Conservation (phyloP, 2,113 vertebrate species). For the Stegastes partitus region DNA sequence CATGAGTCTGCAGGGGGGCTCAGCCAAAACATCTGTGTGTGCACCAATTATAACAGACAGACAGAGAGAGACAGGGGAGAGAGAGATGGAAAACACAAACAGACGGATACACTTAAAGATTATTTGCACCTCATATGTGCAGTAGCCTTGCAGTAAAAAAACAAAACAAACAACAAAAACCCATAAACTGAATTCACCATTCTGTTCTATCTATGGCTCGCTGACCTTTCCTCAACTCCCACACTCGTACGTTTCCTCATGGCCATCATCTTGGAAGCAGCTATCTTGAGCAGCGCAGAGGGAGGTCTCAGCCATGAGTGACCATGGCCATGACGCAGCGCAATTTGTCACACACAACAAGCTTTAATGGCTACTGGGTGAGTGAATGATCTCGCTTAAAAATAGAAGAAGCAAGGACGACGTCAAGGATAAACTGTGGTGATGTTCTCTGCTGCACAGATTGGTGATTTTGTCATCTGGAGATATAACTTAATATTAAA, state of each 20-base stretch:
- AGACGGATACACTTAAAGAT: not conserved
- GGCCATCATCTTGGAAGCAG: slow-evolving; percentile 49
- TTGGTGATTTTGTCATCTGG: no score
- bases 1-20: slow-evolving; percentile 71
- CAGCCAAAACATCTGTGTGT: slow-evolving; percentile 41
- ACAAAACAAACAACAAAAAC: no score
- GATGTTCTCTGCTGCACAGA: not conserved
- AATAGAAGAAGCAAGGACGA: slow-evolving; percentile 19
- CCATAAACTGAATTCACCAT: not conserved
- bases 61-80: not conserved
- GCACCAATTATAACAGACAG: slow-evolving; percentile 41
- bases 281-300: slow-evolving; percentile 39
- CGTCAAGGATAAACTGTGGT: slow-evolving; percentile 21
- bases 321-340: slow-evolving; percentile 55
- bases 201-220: not conserved
- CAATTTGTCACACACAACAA: slow-evolving; percentile 58
- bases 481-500: no score
- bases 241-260: slow-evolving; percentile 12
- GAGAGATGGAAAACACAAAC: not conserved
- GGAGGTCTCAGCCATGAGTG: slow-evolving; percentile 30
- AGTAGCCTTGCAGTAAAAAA: not conserved
- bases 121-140: not conserved
- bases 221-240: slow-evolving; percentile 23
- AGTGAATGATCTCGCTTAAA: slow-evolving; percentile 19
- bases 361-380: slow-evolving; percentile 37